Evolutionary conservation across 1,140 invertebrate species (phyloP), one percentile per base, ranked within the genome.

Genomic region (Anoplophora glabripennis): DNA sequence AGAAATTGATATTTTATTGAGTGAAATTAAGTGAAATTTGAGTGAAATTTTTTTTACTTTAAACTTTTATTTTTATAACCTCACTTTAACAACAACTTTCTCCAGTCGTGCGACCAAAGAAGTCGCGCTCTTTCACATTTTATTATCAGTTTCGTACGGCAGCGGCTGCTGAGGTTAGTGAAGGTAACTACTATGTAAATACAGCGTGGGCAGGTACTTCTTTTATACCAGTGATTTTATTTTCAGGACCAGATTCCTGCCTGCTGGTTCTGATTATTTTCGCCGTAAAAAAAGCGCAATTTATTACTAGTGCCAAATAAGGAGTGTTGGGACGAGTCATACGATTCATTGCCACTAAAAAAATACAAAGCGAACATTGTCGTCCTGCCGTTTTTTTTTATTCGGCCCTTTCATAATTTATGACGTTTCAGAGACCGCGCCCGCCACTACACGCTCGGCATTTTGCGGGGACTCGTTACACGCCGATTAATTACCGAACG

Each of bases 331-430:
- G 48, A 51, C 56, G 46, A 57, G 46, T 57, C 55, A 57, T 57
- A 57, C 55, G 48, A 51, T 58, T 58, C 48, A 58, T 58, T 58
- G 56, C 56, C 46, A 40, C 44, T 58, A 58, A 58, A 58, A 51
- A 52, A 58, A 58, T 52, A 58, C 48, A 52, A 49, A 52, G 46
- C 17, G 42, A 36, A 48, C 46, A 41, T 49, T 57, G 46, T 57
- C 45, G 54, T 58, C 52, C 33, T 42, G 18, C 46, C 47, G 12
- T 52, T 28, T 58, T 52, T 28, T 58, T 58, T 58, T 58, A 52
- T 49, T 58, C 52, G 37, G 28, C 48, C 46, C 35, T 72, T 79
- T 86, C 92, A 90, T 0, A 82, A 84, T n/a, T 80, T 79, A n/a
- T 89, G 70, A 34, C 38, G 47, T 56, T 56, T 37, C 28, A 35